These are phyloP conservation scores for Adelphocoris suturalis DNA, from an alignment of 2,888 invertebrate genomes.

Conservation along the genomic window DNA sequence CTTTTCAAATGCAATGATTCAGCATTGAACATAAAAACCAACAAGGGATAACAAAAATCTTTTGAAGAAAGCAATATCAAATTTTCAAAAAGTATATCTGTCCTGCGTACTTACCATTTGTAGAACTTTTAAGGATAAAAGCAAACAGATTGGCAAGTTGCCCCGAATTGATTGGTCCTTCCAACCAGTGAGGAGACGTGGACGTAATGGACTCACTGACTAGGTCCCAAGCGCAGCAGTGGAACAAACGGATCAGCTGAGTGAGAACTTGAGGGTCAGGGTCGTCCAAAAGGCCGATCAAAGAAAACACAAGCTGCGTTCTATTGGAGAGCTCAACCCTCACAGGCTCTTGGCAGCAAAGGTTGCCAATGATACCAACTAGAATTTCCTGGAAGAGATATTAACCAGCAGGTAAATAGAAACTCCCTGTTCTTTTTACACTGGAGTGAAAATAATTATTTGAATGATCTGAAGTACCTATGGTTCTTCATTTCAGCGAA, in stretches of 20 bases:
- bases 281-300: constrained; percentile 81
- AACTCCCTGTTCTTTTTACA: too few relatives aligned
- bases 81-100: neutral
- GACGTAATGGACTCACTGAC: constrained; percentile 75
- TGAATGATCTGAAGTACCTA: too few relatives aligned
- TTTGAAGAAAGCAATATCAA: neutral
- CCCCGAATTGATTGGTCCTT: constrained; percentile 71
- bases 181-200: constrained; percentile 73
- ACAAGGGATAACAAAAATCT: too few relatives aligned
- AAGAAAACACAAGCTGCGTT: constrained; percentile 81
- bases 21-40: too few relatives aligned
- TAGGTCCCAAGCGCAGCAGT: constrained; percentile 77
- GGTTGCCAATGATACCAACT: constrained; percentile 91
- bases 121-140: constrained; percentile 88
- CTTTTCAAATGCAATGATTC: too few relatives aligned
- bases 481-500: too few relatives aligned
- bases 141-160: constrained; percentile 80
- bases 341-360: constrained; percentile 85
- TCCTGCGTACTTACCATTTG: constrained; percentile 79
- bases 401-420: too few relatives aligned
- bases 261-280: constrained; percentile 87
- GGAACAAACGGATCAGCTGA: constrained; percentile 85
- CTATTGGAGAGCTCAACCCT: constrained; percentile 82
- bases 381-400: constrained; percentile 88
- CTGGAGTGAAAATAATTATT: too few relatives aligned